These are phyloP conservation scores for Tiliacea citrago DNA, from an alignment of 2,888 invertebrate species.

Conservation along the genomic window DNA sequence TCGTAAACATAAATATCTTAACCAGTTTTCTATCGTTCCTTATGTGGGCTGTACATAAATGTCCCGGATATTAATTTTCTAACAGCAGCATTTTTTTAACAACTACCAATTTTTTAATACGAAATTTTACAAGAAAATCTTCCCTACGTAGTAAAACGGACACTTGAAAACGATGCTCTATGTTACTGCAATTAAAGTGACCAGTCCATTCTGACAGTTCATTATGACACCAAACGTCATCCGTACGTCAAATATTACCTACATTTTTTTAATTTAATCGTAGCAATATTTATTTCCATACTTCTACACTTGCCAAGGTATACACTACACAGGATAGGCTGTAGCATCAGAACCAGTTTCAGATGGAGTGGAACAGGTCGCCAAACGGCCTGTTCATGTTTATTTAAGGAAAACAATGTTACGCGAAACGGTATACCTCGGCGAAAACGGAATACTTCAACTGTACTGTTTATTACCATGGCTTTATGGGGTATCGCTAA, in stretches of 20 bases:
- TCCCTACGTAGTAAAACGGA: neutral
- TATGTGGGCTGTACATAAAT: conserved; percentile 2
- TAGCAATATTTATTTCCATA: neutral
- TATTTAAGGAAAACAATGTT: conserved; percentile 64
- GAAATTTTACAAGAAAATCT: neutral
- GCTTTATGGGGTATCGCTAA: conserved; percentile 22
- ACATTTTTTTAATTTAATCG: neutral
- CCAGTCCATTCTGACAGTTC: conserved; percentile 7
- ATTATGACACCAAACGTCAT: neutral
- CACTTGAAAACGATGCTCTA: neutral
- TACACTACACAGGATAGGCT: neutral
- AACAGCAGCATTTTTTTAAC: neutral
- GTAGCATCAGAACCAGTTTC: conserved; percentile 58
- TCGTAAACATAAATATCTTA: conserved; percentile 22
- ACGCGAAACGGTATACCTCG: conserved; percentile 53
- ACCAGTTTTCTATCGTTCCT: conserved; percentile 41
- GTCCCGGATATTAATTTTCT: conserved; percentile 12
- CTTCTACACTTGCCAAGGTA: neutral
- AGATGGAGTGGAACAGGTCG: conserved; percentile 56
- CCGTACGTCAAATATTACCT: neutral
- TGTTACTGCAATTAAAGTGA: neutral
- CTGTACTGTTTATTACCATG: conserved; percentile 45
- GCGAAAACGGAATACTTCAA: conserved; percentile 44
- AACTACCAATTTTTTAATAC: neutral
- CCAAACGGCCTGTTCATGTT: conserved; percentile 48